Base-by-base conservation (phyloP, 2,797 vertebrate genomes). In the Orestias chungarensis region DNA sequence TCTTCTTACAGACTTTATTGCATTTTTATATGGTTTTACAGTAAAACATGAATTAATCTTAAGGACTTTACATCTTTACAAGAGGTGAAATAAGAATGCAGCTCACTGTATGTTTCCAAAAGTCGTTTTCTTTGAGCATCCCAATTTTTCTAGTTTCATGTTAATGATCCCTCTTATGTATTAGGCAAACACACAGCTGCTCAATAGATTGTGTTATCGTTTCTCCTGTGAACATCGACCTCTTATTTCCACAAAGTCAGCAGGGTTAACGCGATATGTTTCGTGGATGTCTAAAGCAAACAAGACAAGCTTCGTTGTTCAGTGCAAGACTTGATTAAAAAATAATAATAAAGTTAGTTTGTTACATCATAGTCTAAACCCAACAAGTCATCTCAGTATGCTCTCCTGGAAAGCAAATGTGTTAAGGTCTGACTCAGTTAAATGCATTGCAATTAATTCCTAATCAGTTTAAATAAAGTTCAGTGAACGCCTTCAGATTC, bases 191-290 rank as follows among this genome's bases (percentile, higher is more conserved):
- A 74, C 46, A 20, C 35, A 65, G 31, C 40, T 15, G 29, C 59
- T 72, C 54, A 47, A 31, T 49, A 54, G 66, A 75, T 66, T 78
- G 76, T 74, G 23, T 79, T 11, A 66, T 74, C 75, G 75, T 83
- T 82, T 47, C 65, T 78, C 68, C 38, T 76, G 55, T 78, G 78
- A 85, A 87, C 87, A 2, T 83, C 64, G 10, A 64, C 78, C 74
- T 84, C 76, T 33, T 64, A 31, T 73, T 79, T 87, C 64, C 42
- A 69, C 80, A 27, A 46, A 76, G 65, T 89, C 86, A 88, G 85
- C 79, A 64, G 20, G 78, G 42, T 65, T 52, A 49, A 62, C 23
- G 6, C 7, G 1, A 42, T 78, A 46, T 44, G 33, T 47, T 61
- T 29, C 40, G 40, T 40, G 43, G 44, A 69, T 23, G 40, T 33